Conservation (phyloP, 2,797 vertebrate species). For the Argentina silus region DNA sequence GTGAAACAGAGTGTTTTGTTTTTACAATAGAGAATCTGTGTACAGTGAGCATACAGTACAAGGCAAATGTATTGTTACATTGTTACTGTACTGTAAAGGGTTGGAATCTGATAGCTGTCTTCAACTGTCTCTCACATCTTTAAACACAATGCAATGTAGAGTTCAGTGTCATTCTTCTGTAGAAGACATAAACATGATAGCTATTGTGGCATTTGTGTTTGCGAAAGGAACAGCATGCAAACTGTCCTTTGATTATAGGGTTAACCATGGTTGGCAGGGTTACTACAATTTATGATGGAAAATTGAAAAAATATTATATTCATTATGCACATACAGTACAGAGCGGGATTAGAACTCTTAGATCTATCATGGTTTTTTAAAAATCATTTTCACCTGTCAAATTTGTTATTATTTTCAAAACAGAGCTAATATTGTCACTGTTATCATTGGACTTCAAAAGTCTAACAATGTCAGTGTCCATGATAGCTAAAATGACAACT, state of each 20-base stretch:
- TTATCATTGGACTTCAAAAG: constrained; percentile 32
- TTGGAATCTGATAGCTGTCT: neutral
- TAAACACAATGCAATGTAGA: neutral
- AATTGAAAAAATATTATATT: neutral
- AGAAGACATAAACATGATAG: neutral
- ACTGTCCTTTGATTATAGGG: neutral
- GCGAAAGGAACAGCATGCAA: neutral
- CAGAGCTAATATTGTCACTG: constrained; percentile 24
- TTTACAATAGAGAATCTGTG: neutral
- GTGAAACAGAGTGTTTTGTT: too few relatives aligned
- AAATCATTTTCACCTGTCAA: constrained; percentile 39
- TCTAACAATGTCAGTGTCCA: constrained; percentile 23
- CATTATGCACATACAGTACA: neutral
- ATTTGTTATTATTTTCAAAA: constrained; percentile 36
- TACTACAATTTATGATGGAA: neutral
- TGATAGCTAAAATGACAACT: constrained; percentile 36
- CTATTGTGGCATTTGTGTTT: neutral
- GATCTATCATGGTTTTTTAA: constrained; percentile 40
- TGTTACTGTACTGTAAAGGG: neutral
- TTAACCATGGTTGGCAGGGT: neutral
- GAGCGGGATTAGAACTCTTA: neutral
- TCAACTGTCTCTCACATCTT: neutral
- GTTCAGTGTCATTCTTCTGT: neutral
- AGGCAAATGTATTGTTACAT: neutral
- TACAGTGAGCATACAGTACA: neutral